Evolutionary conservation across 2,113 vertebrate species (phyloP), one percentile per base, ranked within the genome.

Genomic region (Microtus richardsoni): DNA sequence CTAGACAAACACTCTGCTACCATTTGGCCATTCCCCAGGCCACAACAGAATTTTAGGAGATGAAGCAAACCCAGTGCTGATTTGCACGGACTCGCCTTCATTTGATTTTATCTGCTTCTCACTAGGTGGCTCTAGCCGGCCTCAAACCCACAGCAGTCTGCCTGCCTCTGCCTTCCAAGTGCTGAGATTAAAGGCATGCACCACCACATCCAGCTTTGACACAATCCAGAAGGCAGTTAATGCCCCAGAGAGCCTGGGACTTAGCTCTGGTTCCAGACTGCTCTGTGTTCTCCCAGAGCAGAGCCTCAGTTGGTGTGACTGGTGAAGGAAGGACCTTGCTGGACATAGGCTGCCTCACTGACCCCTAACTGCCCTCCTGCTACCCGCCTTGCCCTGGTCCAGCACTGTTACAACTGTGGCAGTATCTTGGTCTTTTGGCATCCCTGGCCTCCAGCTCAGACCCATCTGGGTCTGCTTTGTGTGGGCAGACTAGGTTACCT

Each of bases 41-140:
- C 41, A 12, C 33, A 66, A 70, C 44, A 54, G 87, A 94, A 91
- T 89, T 95, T 96, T 94, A 90, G 49, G 74, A 92, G 44, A 60
- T 85, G 47, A 73, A 94, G 66, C 64, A 80, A 89, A 87, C 44
- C 49, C 21, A 71, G 52, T 93, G 58, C 36, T 90, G 49, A 91
- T 91, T 91, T 47, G 68, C 41, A 14, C 19, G 68, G 17, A 52
- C 41, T 68, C 3, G 16, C 66, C 33, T 28, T 77, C 73, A 33
- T 83, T 85, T 85, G 36, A 85, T 64, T 85, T 44, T 33, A 85
- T 66, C 44, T 66, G 47, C 33, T 66, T 85, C 26, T 66, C 41
- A 85, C 28, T 66, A 12, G 17, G 30, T 24, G 60, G 30, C 30
- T 49, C 17, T 66, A 66, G 62, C 10, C 19, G 14, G 24, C 58